phyloP scores from a whole-genome alignment of 2,797 vertebrate genomes.

The Labeo calbasu region DNA sequence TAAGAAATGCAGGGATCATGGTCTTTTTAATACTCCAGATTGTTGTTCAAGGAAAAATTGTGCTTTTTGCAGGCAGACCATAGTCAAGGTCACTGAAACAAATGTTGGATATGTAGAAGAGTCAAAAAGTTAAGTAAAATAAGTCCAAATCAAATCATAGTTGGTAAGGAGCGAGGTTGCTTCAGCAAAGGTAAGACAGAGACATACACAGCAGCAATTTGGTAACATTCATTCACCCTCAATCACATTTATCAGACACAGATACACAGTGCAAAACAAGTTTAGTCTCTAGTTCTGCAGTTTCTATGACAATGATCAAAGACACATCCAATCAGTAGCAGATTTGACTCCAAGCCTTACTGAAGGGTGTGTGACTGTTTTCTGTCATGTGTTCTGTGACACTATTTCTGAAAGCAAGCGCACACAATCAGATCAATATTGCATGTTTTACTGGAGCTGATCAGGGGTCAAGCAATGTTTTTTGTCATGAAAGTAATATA shows the following conservation, averaged over 20 bases:
- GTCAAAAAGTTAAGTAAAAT: slow-evolving; percentile 12
- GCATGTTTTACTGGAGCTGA: background rate
- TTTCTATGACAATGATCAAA: slow-evolving; percentile 9
- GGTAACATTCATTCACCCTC: slow-evolving; percentile 24
- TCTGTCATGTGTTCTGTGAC: background rate
- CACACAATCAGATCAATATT: background rate
- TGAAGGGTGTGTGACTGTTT: background rate
- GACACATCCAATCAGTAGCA: background rate
- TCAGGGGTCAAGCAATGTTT: background rate
- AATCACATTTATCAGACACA: slow-evolving; percentile 31
- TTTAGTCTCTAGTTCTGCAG: background rate
- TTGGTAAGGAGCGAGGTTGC: background rate
- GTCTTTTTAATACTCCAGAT: slow-evolving; percentile 27
- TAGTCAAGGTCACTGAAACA: slow-evolving; percentile 18
- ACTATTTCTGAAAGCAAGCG: slow-evolving; percentile 9
- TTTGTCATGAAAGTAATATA: background rate
- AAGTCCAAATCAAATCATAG: background rate
- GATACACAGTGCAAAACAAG: slow-evolving; percentile 19
- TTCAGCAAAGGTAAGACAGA: slow-evolving; percentile 7
- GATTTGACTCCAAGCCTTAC: background rate
- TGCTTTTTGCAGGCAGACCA: slow-evolving; percentile 48
- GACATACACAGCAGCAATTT: slow-evolving; percentile 36
- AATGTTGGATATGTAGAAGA: slow-evolving; percentile 13
- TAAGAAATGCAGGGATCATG: slow-evolving; percentile 26
- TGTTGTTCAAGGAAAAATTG: slow-evolving; percentile 38